Evolutionary conservation across 2,888 invertebrate genomes (phyloP), one percentile per base, ranked within the genome.

Genomic region (Sisyra terminalis): DNA sequence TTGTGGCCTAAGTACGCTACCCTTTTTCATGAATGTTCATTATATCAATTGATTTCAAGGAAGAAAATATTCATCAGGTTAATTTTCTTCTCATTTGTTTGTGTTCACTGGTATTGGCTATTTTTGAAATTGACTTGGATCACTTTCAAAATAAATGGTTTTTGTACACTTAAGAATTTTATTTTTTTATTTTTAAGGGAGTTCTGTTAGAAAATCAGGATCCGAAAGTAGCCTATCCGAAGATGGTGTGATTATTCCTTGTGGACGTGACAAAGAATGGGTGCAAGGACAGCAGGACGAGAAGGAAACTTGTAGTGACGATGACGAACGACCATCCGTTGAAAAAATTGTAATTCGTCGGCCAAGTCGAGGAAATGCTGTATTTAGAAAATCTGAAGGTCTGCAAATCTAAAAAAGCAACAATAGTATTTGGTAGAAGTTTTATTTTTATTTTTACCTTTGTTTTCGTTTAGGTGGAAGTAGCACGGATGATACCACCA

Each of bases 141-240:
- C n/a, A n/a, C n/a, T n/a, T n/a, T n/a, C n/a, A n/a, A n/a, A n/a
- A n/a, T n/a, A n/a, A n/a, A n/a, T n/a, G n/a, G n/a, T n/a, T 31
- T 31, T 31, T 31, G 31, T 31, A 3, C 11, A 3, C 10, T 31
- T 3, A 31, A 3, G 11, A 31, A 10, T 4, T 3, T 34, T 34
- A 2, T 3, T 34, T 34, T 13, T 7, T 34, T 34, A 8, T 3
- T 24, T 24, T 24, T 24, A 24, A 50, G 39, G 38, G 10, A 71
- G 67, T 39, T 63, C 63, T 50, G 57, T 86, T 40, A 73, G 73
- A 40, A 88, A 88, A 64, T 87, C 87, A 15, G 86, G 79, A n/a
- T 88, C 87, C 0, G 89, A 88, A 54, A 88, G 87, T 54, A 88
- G 87, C 48, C 66, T 88, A 41, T 87, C 87, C 0, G 88, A 88